A percentile compares a stretch with the other conserved stretches of the same genome.
Conservation (phyloP, 2,797 vertebrate genomes). For the Siniperca undulata region DNA sequence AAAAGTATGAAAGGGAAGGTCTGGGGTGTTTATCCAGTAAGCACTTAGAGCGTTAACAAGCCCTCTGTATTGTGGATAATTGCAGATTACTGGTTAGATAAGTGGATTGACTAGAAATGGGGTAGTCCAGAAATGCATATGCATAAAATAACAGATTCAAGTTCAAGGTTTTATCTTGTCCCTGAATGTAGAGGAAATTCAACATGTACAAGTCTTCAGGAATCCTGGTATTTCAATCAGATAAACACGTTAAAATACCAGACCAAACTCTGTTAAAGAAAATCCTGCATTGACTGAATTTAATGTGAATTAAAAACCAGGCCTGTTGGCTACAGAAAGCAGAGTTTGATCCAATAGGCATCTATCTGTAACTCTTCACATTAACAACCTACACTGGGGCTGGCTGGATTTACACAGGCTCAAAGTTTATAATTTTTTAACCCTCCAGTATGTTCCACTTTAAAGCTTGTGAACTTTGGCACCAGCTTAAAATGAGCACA, state of each 20-base stretch:
- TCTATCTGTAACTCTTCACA: slow-evolving; percentile 57
- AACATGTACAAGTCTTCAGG: slow-evolving; percentile 15
- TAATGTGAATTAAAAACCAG: slow-evolving; percentile 53
- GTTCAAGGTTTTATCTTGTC: slow-evolving; percentile 46
- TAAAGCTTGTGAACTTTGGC: slow-evolving; percentile 77
- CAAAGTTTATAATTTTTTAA: slow-evolving; percentile 50
- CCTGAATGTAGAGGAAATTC: slow-evolving; percentile 4
- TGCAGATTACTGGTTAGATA: slow-evolving; percentile 73
- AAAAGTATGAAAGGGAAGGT: slow-evolving; percentile 43
- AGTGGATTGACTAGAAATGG: slow-evolving; percentile 70
- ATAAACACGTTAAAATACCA: slow-evolving; percentile 54
- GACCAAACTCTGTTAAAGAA: slow-evolving; percentile 22
- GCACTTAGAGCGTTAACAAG: slow-evolving; percentile 52
- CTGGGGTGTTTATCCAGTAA: slow-evolving; percentile 67
- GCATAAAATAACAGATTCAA: slow-evolving; percentile 44
- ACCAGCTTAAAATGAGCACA: slow-evolving; percentile 70
- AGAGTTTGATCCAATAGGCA: slow-evolving; percentile 39
- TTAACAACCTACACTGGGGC: slow-evolving; percentile 43
- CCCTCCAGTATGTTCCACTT: slow-evolving; percentile 64
- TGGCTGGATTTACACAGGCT: slow-evolving; percentile 55
- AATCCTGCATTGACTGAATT: slow-evolving; percentile 25
- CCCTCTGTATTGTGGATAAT: slow-evolving; percentile 63
- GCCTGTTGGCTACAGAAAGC: slow-evolving; percentile 40
- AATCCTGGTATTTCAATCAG: slow-evolving; percentile 53
- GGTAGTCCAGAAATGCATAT: slow-evolving; percentile 35